phyloP scores from a whole-genome alignment of 1,140 invertebrate species.

The Paracyclopina nana region DNA sequence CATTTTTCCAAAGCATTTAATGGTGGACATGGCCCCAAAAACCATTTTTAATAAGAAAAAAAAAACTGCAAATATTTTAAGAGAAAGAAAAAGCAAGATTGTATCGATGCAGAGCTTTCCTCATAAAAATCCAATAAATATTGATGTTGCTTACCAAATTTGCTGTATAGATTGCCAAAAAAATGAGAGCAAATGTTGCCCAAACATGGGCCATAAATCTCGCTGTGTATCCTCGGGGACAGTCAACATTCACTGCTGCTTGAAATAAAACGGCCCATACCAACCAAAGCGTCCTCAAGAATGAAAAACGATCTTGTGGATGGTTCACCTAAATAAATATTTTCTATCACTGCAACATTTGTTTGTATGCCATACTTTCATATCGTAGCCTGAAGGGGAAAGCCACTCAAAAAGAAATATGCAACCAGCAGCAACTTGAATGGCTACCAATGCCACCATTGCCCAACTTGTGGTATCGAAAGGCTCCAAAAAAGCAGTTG shows the following conservation, averaged over 20 bases:
- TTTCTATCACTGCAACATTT: background rate
- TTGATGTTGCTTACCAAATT: too few species aligned
- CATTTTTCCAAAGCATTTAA: too few species aligned
- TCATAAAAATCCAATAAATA: too few species aligned
- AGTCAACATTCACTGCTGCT: constrained; percentile 91
- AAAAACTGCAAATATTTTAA: too few species aligned
- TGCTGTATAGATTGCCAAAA: constrained; percentile 80
- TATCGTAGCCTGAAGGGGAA: constrained; percentile 71
- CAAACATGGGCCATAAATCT: constrained; percentile 91
- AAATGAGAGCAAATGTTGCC: constrained; percentile 92
- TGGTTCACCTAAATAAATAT: constrained; percentile 16
- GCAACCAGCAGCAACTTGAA: constrained; percentile 81
- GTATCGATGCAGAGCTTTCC: too few species aligned
- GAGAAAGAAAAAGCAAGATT: too few species aligned
- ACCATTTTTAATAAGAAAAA: too few species aligned
- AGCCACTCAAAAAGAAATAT: constrained; percentile 96
- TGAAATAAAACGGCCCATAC: constrained; percentile 98
- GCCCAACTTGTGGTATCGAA: constrained; percentile 96
- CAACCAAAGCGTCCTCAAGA: constrained; percentile 92
- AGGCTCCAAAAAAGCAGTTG: constrained; percentile 92
- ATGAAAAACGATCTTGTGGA: constrained; percentile 47
- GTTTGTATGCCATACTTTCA: constrained; percentile 39
- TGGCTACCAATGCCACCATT: constrained; percentile 80
- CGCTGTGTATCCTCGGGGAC: constrained; percentile 36
- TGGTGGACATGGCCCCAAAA: too few species aligned